Conservation (phyloP, 2,888 invertebrate genomes). For the Leptopterna dolabrata region DNA sequence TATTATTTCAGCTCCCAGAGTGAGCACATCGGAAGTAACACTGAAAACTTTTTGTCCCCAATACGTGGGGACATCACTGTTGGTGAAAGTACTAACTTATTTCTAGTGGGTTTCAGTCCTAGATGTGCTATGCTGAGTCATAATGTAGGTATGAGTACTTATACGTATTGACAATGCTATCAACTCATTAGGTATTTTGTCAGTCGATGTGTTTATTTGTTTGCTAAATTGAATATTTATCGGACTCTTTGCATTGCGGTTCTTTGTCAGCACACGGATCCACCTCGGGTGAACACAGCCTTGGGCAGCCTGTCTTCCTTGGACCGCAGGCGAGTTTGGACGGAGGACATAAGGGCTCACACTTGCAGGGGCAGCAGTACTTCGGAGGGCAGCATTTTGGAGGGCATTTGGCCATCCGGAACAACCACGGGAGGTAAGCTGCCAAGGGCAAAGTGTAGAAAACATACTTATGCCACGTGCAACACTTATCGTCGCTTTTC, state of each 20-base stretch:
- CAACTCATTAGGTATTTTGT: background rate
- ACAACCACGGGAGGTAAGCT: slow-evolving; percentile 55
- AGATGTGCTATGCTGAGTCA: too few species aligned
- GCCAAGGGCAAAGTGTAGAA: slow-evolving; percentile 55
- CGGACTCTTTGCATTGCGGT: background rate
- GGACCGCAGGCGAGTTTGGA: slow-evolving; percentile 34
- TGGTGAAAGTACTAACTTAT: too few species aligned
- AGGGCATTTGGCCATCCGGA: slow-evolving; percentile 41
- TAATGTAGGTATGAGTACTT: too few species aligned
- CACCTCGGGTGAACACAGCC: background rate
- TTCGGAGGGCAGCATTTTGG: slow-evolving; percentile 56
- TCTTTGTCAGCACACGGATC: background rate
- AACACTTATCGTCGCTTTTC: slow-evolving; percentile 30
- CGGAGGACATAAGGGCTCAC: slow-evolving; percentile 36
- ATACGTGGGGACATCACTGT: too few species aligned
- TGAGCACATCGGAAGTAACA: too few species aligned
- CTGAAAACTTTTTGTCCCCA: too few species aligned
- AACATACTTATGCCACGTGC: slow-evolving; percentile 54
- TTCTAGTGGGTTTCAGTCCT: too few species aligned
- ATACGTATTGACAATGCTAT: too few species aligned
- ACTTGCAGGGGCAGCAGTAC: slow-evolving; percentile 53
- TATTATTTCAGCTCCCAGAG: too few species aligned
- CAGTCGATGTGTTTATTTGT: background rate
- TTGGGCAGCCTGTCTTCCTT: background rate
- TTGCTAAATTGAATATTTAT: background rate